phyloP scores from a whole-genome alignment of 2,113 vertebrate genomes.

The Percopsis transmontana region DNA sequence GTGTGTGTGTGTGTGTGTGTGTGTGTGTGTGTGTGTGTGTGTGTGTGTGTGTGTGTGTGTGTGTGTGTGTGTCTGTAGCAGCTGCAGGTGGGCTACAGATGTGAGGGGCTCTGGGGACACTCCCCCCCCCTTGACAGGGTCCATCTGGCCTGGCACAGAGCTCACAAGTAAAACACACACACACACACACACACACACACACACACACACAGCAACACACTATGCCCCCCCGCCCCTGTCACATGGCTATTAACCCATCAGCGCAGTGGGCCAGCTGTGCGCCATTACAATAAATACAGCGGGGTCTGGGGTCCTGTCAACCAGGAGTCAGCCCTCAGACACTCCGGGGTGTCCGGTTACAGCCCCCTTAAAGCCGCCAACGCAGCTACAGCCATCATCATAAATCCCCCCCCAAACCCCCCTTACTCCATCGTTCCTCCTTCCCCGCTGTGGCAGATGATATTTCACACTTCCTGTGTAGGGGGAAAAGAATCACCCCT shows the following conservation, averaged over 20 bases:
- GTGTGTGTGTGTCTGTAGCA: slow-evolving; percentile 15
- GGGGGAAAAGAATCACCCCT: slow-evolving; percentile 10
- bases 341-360: slow-evolving; percentile 62
- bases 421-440: slow-evolving; percentile 14
- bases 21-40: slow-evolving; percentile 14
- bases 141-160: slow-evolving; percentile 76
- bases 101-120: slow-evolving; percentile 67
- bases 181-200: slow-evolving; percentile 17
- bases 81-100: slow-evolving; percentile 80
- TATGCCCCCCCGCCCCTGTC: slow-evolving; percentile 39
- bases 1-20: slow-evolving; percentile 1
- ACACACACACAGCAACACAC: slow-evolving; percentile 8
- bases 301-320: slow-evolving; percentile 51
- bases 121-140: slow-evolving; percentile 65
- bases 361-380: neutral
- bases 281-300: slow-evolving; percentile 66
- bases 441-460: slow-evolving; percentile 45
- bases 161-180: slow-evolving; percentile 24
- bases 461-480: slow-evolving; percentile 64
- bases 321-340: slow-evolving; percentile 49
- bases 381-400: slow-evolving; percentile 42
- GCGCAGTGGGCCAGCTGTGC: slow-evolving; percentile 67
- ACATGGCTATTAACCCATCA: slow-evolving; percentile 69
- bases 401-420: neutral
- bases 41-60: neutral